phyloP scores from a whole-genome alignment of 1,140 invertebrate genomes.

The Drosophila grimshawi region DNA sequence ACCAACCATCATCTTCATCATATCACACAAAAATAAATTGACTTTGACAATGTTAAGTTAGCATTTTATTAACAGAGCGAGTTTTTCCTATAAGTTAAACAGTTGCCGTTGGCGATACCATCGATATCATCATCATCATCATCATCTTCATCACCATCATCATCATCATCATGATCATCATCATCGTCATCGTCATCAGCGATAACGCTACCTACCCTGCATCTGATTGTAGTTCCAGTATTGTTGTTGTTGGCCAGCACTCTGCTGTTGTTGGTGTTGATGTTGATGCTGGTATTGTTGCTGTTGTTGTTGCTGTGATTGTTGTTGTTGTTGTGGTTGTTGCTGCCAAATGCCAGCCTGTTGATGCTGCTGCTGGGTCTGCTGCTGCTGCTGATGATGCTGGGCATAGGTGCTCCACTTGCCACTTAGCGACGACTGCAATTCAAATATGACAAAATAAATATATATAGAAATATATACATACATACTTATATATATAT shows the following conservation, averaged over 20 bases:
- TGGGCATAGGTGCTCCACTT: conserved; percentile 79
- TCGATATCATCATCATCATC: too few species aligned
- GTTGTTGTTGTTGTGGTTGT: conserved; percentile 48
- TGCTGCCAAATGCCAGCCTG: conserved; percentile 65
- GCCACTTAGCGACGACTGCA: conserved; percentile 63
- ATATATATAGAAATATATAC: too few species aligned
- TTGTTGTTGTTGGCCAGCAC: conserved; percentile 71
- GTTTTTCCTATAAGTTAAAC: conserved; percentile 33
- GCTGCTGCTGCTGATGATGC: conserved; percentile 62
- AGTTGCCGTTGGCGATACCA: conserved; percentile 5
- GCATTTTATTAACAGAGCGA: conserved; percentile 41
- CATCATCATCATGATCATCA: too few species aligned
- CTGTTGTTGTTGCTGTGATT: conserved; percentile 20
- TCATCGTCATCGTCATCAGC: neutral
- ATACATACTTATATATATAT: neutral
- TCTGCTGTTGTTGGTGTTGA: conserved; percentile 64
- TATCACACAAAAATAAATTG: conserved; percentile 22
- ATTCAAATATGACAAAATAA: too few species aligned
- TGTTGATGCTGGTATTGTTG: conserved; percentile 48
- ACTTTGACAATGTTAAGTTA: conserved; percentile 19
- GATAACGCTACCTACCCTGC: conserved; percentile 61
- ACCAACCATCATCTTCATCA: too few species aligned
- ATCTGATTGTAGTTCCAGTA: conserved; percentile 80
- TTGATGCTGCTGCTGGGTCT: conserved; percentile 61
- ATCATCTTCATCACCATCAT: too few species aligned